Percentiles rank a stretch among this genome's conserved stretches.
Evolutionary conservation across 2,113 vertebrate species (phyloP).

Genomic region (Rhodinocichla rosea): DNA sequence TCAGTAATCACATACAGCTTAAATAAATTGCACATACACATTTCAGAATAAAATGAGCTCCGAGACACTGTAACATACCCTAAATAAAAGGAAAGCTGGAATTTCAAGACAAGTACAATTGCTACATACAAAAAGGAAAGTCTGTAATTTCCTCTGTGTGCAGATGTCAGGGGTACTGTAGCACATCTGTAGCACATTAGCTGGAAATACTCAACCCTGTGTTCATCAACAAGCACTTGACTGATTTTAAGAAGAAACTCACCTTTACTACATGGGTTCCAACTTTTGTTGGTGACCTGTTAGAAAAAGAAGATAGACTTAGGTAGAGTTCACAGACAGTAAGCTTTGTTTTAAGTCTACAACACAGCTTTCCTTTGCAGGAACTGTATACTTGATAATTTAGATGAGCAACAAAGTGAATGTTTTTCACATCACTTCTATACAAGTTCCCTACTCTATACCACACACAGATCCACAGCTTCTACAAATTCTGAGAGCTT

Average conservation of each 20-base stretch:
- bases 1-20: not conserved
- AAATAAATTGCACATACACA: not conserved
- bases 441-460: not conserved
- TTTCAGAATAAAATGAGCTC: not conserved
- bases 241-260: conserved; percentile 43
- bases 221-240: not conserved
- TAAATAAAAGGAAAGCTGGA: not conserved
- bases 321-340: not conserved
- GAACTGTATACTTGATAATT: not conserved
- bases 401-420: not conserved
- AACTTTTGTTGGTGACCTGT: conserved; percentile 86
- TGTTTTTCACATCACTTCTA: not conserved
- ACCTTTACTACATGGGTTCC: conserved; percentile 79
- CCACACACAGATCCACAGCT: not conserved
- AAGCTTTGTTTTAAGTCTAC: not conserved
- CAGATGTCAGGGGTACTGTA: not conserved
- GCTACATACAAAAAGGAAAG: not conserved
- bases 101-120: not conserved
- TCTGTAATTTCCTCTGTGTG: not conserved
- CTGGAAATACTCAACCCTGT: not conserved
- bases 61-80: not conserved
- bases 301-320: conserved; percentile 47
- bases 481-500: not conserved
- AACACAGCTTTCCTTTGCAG: not conserved
- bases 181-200: not conserved